Evolutionary conservation across 1,140 invertebrate species (phyloP).

Genomic region (Pygmarrhopalites habei): DNA sequence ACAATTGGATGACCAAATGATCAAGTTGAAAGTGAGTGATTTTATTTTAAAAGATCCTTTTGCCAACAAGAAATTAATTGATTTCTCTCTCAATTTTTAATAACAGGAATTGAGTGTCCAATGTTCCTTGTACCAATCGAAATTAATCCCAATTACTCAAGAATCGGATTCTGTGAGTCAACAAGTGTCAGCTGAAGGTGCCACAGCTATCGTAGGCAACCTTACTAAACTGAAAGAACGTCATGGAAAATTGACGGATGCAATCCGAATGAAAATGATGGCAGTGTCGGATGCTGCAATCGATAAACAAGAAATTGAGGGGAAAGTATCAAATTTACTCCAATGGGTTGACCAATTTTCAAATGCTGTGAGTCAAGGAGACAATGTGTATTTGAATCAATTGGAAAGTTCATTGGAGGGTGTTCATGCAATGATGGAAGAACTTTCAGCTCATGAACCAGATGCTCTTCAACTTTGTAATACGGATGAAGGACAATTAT

Average conservation of each 20-base stretch:
- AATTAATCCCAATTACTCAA: conserved; percentile 69
- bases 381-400: conserved; percentile 69
- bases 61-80: too few species aligned
- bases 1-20: conserved; percentile 6
- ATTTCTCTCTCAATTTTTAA: not conserved
- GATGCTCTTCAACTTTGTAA: not conserved
- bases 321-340: conserved; percentile 69
- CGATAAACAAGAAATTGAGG: conserved; percentile 69
- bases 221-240: conserved; percentile 64
- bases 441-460: conserved; percentile 60
- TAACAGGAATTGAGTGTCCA: conserved; percentile 45
- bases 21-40: conserved; percentile 15
- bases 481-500: not conserved
- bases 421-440: conserved; percentile 68
- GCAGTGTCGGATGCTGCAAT: conserved; percentile 69
- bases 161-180: conserved; percentile 68
- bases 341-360: conserved; percentile 74
- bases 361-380: conserved; percentile 64
- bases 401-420: conserved; percentile 69
- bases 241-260: conserved; percentile 62
- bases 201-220: conserved; percentile 59
- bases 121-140: conserved; percentile 70
- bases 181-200: conserved; percentile 66
- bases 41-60: too few species aligned
- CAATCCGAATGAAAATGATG: conserved; percentile 64